Base-by-base conservation (phyloP, 2,888 invertebrate species). In the Zelleria hepariella region DNA sequence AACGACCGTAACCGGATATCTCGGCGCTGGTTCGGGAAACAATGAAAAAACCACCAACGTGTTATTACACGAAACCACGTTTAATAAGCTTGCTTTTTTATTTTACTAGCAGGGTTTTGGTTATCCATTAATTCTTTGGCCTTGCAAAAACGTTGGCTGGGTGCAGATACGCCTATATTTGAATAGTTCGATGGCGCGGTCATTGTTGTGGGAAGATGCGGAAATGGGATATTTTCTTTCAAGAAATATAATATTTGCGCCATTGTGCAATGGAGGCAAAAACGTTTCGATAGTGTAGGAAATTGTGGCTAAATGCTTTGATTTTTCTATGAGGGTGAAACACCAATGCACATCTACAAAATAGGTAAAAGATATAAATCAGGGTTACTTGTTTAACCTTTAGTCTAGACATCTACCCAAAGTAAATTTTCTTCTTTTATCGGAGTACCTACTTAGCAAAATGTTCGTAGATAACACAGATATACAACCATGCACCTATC, bases 171-270 rank as follows among this genome's bases (percentile, higher is more conserved):
- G 80, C 77, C 74, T 77, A 69, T 86, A 87, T 88, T 87, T 89
- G 86, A 87, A 88, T 88, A 86, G 89, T 83, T 82, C 68, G 77
- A 74, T 79, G 62, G 82, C 78, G 81, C 75, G 73, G 74, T 77
- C 82, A 87, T 89, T 89, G 89, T 89, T 87, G 75, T 78, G 78
- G 76, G 85, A 85, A 87, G 87, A 89, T 88, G 86, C 89, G 89
- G 89, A 89, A 89, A 88, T 89, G 77, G 86, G 89, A 89, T 89
- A 89, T 89, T 89, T 88, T 89, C 89, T 89, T 88, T 79, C 86
- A 78, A 79, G 88, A 77, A 88, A 88, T 86, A 86, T 87, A 82
- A 88, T 88, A 88, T 88, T 82, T 75, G 69, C 70, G 71, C 80
- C 76, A 83, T 87, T 86, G 76, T 81, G 82, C 80, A 82, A 80